These are phyloP conservation scores for Drosophila kohkoa DNA, from an alignment of 1,140 invertebrate genomes.

Conservation along the genomic window DNA sequence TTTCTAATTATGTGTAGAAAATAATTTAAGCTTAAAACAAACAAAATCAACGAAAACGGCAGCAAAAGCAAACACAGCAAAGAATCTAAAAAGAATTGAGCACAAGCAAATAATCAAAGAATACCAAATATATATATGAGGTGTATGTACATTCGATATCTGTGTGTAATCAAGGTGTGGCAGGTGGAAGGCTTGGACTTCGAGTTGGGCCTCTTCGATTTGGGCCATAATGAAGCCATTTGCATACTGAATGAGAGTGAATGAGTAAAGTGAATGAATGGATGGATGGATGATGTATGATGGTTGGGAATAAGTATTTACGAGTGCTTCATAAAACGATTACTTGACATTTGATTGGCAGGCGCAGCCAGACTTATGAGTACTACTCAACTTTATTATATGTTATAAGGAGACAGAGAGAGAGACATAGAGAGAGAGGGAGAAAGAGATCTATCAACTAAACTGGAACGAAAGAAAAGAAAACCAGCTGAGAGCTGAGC, in stretches of 20 bases:
- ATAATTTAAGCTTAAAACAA: conserved; percentile 60
- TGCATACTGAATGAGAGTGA: conserved; percentile 38
- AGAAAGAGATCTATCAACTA: conserved; percentile 14
- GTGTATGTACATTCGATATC: not conserved
- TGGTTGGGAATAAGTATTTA: conserved; percentile 25
- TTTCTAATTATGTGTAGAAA: conserved; percentile 65
- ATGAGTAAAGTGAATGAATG: conserved; percentile 15
- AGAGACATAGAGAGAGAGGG: too few relatives aligned
- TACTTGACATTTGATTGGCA: conserved; percentile 55
- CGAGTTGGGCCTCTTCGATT: conserved; percentile 9
- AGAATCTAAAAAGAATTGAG: conserved; percentile 43
- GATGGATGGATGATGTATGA: conserved; percentile 41
- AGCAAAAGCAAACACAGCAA: conserved; percentile 24
- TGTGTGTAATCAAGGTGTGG: conserved; percentile 44
- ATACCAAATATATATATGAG: conserved; percentile 30
- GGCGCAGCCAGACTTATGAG: not conserved
- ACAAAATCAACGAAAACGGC: conserved; percentile 41
- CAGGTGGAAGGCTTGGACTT: conserved; percentile 27
- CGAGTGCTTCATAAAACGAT: conserved; percentile 37
- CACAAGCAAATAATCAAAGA: conserved; percentile 62
- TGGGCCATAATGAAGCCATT: conserved; percentile 50
- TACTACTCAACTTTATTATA: too few relatives aligned
- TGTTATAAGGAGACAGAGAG: too few relatives aligned
- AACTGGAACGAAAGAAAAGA: conserved; percentile 18
- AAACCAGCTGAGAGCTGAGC: conserved; percentile 13